Evolutionary conservation across 1,140 invertebrate species (phyloP), one percentile per base, ranked within the genome.

Genomic region (Drosophila ambigua): DNA sequence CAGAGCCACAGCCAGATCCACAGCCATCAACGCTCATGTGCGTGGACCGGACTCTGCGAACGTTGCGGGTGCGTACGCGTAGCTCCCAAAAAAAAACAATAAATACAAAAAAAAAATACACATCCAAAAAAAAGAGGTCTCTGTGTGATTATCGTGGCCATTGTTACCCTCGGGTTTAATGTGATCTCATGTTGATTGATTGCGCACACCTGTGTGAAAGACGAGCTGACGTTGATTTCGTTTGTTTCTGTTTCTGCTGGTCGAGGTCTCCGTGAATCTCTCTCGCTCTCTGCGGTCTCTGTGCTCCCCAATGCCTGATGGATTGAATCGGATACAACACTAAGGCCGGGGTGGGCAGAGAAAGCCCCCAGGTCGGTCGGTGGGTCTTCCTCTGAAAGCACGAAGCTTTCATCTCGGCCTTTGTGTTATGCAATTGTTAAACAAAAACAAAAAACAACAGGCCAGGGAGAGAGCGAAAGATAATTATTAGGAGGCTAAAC

Each of bases 171-270:
- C 61, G 51, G 79, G 84, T 77, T 88, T 79, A 88, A 88, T 88
- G 79, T 87, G 83, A 88, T 89, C 83, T 88, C 83, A 79, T 68
- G 83, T 88, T 88, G 83, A 88, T 88, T 88, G 83, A 88, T 88
- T 79, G 83, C 80, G 83, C 83, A 88, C 83, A 88, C 83, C 83
- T 88, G 83, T 88, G 83, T 72, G 80, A 72, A 61, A 83, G 79
- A 61, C 62, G 82, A 72, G 58, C 77, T 71, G 57, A 57, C 50
- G 67, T 67, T 52, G 68, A 87, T 74, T 79, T 77, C 72, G 54
- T 46, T 57, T 46, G 66, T 44, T 60, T 58, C 65, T 61, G 57
- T 52, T 67, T 52, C 48, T 57, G 26, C 49, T 46, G n/a, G 58
- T 73, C 63, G 59, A 50, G 44, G 20, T 16, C 52, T 48, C 48